Evolutionary conservation across 2,888 invertebrate genomes (phyloP), one percentile per base, ranked within the genome.

Genomic region (Galeopsomyia nigrocyanea): DNA sequence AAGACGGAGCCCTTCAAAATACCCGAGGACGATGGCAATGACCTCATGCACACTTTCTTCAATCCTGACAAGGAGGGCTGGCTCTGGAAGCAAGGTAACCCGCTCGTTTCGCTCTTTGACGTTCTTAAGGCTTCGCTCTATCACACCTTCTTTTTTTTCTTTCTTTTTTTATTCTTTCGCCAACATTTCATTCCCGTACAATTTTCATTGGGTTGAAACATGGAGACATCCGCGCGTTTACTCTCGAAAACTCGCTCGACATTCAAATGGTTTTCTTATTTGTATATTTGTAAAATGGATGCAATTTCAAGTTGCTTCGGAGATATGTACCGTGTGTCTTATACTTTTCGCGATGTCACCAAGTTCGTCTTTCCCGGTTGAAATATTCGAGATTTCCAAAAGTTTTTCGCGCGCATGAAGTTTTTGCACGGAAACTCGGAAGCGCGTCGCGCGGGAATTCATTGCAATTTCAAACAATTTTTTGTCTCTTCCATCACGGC

Each of bases 1-100:
- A 97, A 98, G 89, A 97, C 97, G 78, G 98, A 99, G 88, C 98
- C 99, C 51, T 99, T 99, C 88, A 99, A 99, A 89, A 99, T 99
- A 83, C 98, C 99, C 9, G 98, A 98, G 87, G 99, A 99, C 88
- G 98, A 99, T 89, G 98, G 98, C 74, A 98, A 98, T 89, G 98
- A 99, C 89, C 90, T 98, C 85, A 98, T 98, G 97, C 98, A 98
- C 88, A 98, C 98, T 53, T 99, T 99, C 91, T 99, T 99, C 90
- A 98, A 99, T 88, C 98, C 98, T 0, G 98, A 98, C 88, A 96
- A 98, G 87, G 98, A 99, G 88, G 98, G 98, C 58, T 98, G 98
- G 98, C 91, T 98, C 65, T 97, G 97, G 96, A 98, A 98, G 87
- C 98, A 98, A 90, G 98, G 98, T 91, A 82, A 82, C 58, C 56